Conservation (phyloP, 2,797 vertebrate species). For the Poecilia wingei region DNA sequence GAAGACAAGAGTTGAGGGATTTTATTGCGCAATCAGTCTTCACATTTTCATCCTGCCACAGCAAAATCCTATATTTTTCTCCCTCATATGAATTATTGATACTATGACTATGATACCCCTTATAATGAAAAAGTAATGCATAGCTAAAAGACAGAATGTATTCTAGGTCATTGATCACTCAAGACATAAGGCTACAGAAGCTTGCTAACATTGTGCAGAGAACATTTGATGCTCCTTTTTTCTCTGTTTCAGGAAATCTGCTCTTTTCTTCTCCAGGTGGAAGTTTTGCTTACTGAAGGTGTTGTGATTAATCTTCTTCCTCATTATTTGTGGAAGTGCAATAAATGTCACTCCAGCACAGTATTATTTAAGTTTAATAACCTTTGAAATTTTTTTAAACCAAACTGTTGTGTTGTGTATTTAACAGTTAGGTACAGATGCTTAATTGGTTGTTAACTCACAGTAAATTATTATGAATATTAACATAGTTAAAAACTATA, state of each 20-base stretch:
- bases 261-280: not conserved
- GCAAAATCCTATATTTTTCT: slow-evolving; percentile 59
- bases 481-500: not conserved
- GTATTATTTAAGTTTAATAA: not conserved
- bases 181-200: slow-evolving; percentile 19
- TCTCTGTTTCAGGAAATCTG: not conserved
- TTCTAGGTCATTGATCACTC: slow-evolving; percentile 45
- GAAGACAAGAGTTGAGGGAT: slow-evolving; percentile 58
- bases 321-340: slow-evolving; percentile 4
- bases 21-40: slow-evolving; percentile 66
- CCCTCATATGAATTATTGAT: slow-evolving; percentile 66
- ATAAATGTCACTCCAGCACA: slow-evolving; percentile 21
- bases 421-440: not conserved
- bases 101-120: slow-evolving; percentile 59
- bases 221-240: not conserved
- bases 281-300: not conserved
- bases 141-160: slow-evolving; percentile 31
- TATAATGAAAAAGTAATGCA: slow-evolving; percentile 69
- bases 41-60: slow-evolving; percentile 64
- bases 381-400: not conserved
- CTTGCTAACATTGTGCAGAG: slow-evolving; percentile 10
- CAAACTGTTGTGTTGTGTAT: not conserved
- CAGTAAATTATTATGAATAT: not conserved
- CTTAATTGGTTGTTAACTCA: not conserved
- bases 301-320: slow-evolving; percentile 26